Evolutionary conservation across 2,888 invertebrate species (phyloP).

Genomic region (Drosophila vallismaia): DNA sequence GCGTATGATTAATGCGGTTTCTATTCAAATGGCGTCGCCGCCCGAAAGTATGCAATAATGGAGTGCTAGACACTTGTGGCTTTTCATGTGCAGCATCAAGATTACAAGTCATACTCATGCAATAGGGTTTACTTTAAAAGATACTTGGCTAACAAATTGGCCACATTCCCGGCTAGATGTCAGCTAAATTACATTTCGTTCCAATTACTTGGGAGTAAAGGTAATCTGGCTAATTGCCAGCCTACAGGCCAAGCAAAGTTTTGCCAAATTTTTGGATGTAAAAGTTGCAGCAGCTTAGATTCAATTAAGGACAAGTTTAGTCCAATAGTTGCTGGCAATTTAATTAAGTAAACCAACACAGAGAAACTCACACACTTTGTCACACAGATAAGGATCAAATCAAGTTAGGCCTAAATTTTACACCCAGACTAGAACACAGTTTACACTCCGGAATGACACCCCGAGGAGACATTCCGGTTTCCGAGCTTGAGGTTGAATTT

Average conservation of each 20-base stretch:
- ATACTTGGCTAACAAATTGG: conserved; percentile 18
- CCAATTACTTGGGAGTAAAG: conserved; percentile 20
- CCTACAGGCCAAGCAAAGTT: conserved; percentile 7
- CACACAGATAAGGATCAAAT: conserved; percentile 31
- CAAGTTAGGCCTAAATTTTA: conserved; percentile 7
- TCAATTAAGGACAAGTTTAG: conserved; percentile 26
- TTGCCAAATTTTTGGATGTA: neutral
- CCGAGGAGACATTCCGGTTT: conserved; percentile 22
- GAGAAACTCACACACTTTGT: neutral
- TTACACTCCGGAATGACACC: conserved; percentile 15
- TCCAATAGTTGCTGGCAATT: conserved; percentile 27
- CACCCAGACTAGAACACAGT: conserved; percentile 2
- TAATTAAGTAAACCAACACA: conserved; percentile 31
- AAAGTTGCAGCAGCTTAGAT: conserved; percentile 21
- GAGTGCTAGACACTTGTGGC: conserved; percentile 62
- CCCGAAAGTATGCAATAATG: conserved; percentile 72
- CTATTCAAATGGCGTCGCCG: conserved; percentile 54
- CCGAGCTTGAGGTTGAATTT: conserved; percentile 35
- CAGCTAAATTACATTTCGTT: conserved; percentile 28
- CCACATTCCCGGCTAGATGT: conserved; percentile 6
- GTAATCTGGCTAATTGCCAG: conserved; percentile 34
- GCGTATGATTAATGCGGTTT: conserved; percentile 61
- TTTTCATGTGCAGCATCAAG: conserved; percentile 37
- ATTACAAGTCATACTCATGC: conserved; percentile 18
- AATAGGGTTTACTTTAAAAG: conserved; percentile 2